Conservation (phyloP, 1,140 invertebrate genomes). For the Apis florea region DNA sequence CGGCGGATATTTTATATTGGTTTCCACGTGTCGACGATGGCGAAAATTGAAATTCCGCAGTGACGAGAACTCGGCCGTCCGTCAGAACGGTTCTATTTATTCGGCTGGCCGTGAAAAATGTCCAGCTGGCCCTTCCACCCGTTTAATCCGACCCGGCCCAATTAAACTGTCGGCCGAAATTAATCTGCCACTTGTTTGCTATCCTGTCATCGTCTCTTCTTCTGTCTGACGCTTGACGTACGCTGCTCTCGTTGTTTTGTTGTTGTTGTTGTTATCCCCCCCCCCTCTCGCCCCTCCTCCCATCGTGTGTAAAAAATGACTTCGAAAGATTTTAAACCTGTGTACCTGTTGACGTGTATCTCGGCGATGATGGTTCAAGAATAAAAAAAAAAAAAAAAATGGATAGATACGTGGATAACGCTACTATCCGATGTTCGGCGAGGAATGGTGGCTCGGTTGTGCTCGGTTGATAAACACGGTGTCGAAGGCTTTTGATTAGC, state of each 20-base stretch:
- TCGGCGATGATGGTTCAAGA: neutral
- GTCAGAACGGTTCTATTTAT: slow-evolving; percentile 49
- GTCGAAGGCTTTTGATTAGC: neutral
- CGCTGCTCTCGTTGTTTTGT: neutral
- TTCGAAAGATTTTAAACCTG: neutral
- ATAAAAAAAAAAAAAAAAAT: no score
- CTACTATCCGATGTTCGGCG: no score
- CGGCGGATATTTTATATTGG: slow-evolving; percentile 13
- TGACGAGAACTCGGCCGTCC: slow-evolving; percentile 24
- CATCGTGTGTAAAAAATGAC: neutral
- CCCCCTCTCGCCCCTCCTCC: no score
- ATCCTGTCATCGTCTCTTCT: slow-evolving; percentile 38
- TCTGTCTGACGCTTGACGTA: slow-evolving; percentile 3
- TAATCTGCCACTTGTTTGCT: slow-evolving; percentile 56
- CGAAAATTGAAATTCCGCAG: slow-evolving; percentile 50
- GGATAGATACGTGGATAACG: neutral
- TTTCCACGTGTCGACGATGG: neutral
- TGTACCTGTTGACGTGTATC: slow-evolving; percentile 14
- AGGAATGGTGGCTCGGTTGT: neutral
- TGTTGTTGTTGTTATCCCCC: no score
- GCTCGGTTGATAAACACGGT: neutral
- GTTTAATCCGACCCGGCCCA: slow-evolving; percentile 41
- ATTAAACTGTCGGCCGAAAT: slow-evolving; percentile 53
- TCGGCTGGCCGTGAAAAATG: slow-evolving; percentile 51
- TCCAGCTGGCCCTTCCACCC: slow-evolving; percentile 35